Base-by-base conservation (phyloP, 2,888 invertebrate species). In the Lithophane leautieri region DNA sequence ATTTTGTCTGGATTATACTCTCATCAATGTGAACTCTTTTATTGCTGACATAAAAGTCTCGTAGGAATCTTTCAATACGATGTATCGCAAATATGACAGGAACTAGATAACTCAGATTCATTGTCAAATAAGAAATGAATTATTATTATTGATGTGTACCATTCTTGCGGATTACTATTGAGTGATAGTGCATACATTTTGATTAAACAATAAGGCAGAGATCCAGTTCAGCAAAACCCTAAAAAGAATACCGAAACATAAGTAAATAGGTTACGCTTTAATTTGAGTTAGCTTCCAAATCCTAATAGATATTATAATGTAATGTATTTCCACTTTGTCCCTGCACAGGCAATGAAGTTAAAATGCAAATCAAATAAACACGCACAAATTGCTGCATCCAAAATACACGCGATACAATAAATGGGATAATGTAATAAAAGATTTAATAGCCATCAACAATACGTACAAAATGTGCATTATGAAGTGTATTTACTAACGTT, bases 1-100 rank as follows among this genome's bases (percentile, higher is more conserved):
- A 86, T 86, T 86, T 85, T 82, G 71, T 83, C 71, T 82, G 83
- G 79, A 83, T 83, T 85, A 86, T 85, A 80, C 73, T 85, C 79
- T 78, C 82, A 80, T 86, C 81, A 86, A 83, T 75, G 73, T 73
- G 81, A 86, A 86, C 81, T 86, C 85, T 85, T 86, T 86, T 86
- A 86, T 85, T 85, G 81, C 73, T 70, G 68, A 79, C 67, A 83
- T 86, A 80, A 86, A 86, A 85, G 61, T 73, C 72, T 76, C 72
- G 61, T 25, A 71, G 62, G 67, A 84, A 84, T 75, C 73, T 86
- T 86, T 82, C 79, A 85, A 85, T 86, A 81, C 78, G 78, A 79
- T 75, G 47, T 81, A 86, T 79, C 70, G 63, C 76, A 47, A 73
- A 75, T 79, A 83, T 73, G 79, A 75, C 66, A 74, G 58, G 47